Conservation (phyloP, 2,113 vertebrate genomes). For the Heliornis fulica region DNA sequence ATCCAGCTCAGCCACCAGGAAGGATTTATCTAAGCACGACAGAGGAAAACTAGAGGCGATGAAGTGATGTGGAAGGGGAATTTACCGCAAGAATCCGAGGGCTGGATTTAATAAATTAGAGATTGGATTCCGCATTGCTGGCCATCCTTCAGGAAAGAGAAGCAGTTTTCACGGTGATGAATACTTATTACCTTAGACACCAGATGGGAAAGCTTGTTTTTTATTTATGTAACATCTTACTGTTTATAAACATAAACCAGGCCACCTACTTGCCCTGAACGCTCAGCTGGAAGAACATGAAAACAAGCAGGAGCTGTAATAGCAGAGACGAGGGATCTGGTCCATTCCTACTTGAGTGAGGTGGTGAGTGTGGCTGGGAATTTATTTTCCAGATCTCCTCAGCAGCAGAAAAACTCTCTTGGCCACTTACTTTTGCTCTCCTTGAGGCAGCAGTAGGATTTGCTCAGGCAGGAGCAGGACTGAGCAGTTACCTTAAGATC, state of each 20-base stretch:
- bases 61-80: conserved; percentile 4
- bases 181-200: background rate
- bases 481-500: background rate
- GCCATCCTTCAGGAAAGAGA: background rate
- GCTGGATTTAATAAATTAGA: background rate
- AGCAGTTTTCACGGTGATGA: background rate
- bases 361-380: background rate
- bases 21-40: conserved; percentile 3
- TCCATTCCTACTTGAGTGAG: background rate
- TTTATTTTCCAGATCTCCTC: background rate
- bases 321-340: background rate
- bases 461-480: background rate
- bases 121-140: background rate
- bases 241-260: background rate
- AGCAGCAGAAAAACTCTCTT: background rate
- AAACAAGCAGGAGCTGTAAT: background rate
- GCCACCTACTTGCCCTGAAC: background rate
- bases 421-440: background rate
- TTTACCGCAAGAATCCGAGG: background rate
- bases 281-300: background rate
- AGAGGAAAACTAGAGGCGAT: background rate
- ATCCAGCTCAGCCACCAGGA: background rate
- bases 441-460: background rate
- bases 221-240: background rate
- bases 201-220: background rate